phyloP scores from a whole-genome alignment of 2,113 vertebrate genomes.

The Gymnocephalus cernua region DNA sequence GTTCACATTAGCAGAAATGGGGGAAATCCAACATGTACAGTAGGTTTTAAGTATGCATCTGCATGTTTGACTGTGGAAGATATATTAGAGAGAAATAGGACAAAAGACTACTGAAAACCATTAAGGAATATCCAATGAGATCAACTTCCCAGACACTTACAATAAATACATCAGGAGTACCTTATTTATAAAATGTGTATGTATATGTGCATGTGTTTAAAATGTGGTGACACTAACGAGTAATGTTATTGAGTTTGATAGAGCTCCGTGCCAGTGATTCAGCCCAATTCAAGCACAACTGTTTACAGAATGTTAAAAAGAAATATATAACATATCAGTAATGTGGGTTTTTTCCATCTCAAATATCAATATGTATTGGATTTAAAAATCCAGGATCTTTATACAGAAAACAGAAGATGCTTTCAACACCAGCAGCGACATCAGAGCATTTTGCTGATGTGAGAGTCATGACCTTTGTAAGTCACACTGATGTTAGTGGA shows the following conservation, averaged over 20 bases:
- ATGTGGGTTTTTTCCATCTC: neutral
- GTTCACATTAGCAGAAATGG: neutral
- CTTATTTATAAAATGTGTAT: neutral
- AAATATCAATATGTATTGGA: neutral
- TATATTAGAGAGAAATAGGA: neutral
- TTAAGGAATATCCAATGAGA: neutral
- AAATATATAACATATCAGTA: neutral
- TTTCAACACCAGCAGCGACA: neutral
- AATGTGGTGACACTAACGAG: neutral
- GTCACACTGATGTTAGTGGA: constrained; percentile 88
- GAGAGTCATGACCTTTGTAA: constrained; percentile 51
- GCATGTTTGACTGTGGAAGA: neutral
- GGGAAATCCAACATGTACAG: neutral
- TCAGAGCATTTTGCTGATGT: constrained; percentile 65
- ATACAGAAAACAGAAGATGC: neutral
- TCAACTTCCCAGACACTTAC: neutral
- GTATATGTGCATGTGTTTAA: too few relatives aligned
- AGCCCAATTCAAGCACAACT: neutral
- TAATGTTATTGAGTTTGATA: neutral
- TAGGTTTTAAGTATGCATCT: neutral
- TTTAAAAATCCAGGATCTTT: neutral
- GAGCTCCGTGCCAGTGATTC: neutral
- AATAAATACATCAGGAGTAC: neutral
- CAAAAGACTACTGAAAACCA: neutral
- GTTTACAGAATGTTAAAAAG: neutral